Evolutionary conservation across 2,113 vertebrate genomes (phyloP).

Genomic region (Mirounga angustirostris): DNA sequence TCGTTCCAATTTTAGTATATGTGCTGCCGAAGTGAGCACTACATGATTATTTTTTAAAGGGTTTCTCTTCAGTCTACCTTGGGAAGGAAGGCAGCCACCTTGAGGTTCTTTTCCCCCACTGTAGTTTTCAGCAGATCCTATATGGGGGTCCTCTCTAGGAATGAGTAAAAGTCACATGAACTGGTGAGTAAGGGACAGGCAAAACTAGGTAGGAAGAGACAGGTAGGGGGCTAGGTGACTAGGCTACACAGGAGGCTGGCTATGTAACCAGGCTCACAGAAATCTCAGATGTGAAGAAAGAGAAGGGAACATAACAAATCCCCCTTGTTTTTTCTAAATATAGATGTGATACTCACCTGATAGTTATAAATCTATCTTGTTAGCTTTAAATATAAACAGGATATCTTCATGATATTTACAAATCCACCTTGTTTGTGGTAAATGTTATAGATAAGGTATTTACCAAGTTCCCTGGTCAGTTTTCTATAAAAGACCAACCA

Average conservation of each 20-base stretch:
- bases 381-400: too few species aligned
- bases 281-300: neutral
- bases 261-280: neutral
- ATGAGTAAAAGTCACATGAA: neutral
- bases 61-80: neutral
- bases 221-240: neutral
- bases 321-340: too few species aligned
- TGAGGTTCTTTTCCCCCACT: neutral
- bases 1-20: too few species aligned
- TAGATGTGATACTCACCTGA: too few species aligned
- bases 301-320: neutral
- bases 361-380: too few species aligned
- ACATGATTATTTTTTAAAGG: neutral
- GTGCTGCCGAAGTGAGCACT: too few species aligned
- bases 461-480: neutral
- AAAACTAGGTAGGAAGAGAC: neutral
- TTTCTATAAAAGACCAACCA: neutral
- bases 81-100: neutral
- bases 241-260: neutral
- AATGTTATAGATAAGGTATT: neutral
- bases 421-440: neutral
- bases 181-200: neutral
- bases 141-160: neutral
- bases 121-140: neutral
- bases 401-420: neutral